Conservation (phyloP, 2,888 invertebrate genomes). For the Seladonia tumulorum region DNA sequence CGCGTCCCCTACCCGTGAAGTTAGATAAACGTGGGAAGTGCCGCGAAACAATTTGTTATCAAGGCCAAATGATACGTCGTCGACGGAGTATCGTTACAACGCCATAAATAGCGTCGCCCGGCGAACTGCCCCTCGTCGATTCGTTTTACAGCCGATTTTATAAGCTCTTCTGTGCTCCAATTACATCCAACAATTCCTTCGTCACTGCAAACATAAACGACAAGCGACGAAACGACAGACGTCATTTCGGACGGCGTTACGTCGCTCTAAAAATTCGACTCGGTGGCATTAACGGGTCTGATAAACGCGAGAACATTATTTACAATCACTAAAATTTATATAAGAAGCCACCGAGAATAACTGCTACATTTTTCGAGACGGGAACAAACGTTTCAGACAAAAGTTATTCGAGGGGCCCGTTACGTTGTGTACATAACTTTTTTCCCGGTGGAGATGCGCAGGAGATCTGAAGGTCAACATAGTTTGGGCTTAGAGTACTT, state of each 20-base stretch:
- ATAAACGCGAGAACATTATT: too few relatives aligned
- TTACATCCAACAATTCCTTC: neutral
- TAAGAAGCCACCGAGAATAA: too few relatives aligned
- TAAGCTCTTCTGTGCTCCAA: neutral
- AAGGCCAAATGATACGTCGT: conserved; percentile 24
- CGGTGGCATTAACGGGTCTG: neutral
- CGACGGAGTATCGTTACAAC: conserved; percentile 29
- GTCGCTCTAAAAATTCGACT: neutral
- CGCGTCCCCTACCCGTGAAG: neutral
- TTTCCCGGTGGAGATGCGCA: too few relatives aligned
- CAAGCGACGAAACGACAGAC: neutral
- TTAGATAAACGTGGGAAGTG: conserved; percentile 42
- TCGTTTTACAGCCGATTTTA: conserved; percentile 5
- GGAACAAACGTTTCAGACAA: too few relatives aligned
- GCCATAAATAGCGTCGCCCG: conserved; percentile 17
- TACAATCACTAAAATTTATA: too few relatives aligned
- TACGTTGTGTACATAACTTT: too few relatives aligned
- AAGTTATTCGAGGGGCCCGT: too few relatives aligned
- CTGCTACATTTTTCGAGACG: too few relatives aligned
- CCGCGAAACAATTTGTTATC: conserved; percentile 43
- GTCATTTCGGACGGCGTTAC: neutral
- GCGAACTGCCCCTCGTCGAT: neutral
- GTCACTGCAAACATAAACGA: neutral
- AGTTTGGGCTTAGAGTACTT: too few relatives aligned
- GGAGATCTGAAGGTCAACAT: too few relatives aligned